Evolutionary conservation across 2,113 vertebrate genomes (phyloP), one percentile per base, ranked within the genome.

Genomic region (Motacilla tschutschensis): DNA sequence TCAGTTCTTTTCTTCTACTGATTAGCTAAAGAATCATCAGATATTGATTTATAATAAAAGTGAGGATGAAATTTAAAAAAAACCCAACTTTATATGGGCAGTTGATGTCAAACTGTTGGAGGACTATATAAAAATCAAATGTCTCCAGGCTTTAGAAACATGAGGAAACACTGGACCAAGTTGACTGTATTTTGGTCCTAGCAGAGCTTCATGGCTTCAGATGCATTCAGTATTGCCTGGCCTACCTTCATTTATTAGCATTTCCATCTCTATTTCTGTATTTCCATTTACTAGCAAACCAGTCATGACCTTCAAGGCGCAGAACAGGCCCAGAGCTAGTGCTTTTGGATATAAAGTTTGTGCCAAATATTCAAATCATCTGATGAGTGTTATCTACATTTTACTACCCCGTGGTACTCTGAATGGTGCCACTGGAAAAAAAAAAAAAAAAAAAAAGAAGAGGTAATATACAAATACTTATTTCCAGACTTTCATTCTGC

Each of bases 401-500:
- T 71, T 50, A 36, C 19, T 54, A 12, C 7, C 14, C 36, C n/a
- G 24, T 12, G 2, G 5, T 40, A 7, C 10, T 50, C 50, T 35
- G 16, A 70, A 44, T 7, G 8, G 9, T 21, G 17, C 3, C 47
- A 25, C 22, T 33, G 24, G 29, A 57, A 58, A 36, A 33, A 33
- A 33, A 33, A 41, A 62, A 17, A 40, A 62, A 60, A 15, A 54
- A 51, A 29, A 25, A 46, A 53, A 26, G 5, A 31, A 22, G 8
- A 55, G 2, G 9, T 17, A 74, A 64, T 43, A 60, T 6, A 10
- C 2, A 47, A 66, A 35, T 10, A 63, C 12, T 66, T 60, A 79
- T 81, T 94, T 94, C 92, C 94, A 96, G 95, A 93, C 93, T 94
- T 92, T 78, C 91, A 69, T 87, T 90, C 91, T 94, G 92, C 58